These are phyloP conservation scores for Meloe dianella DNA, from an alignment of 2,888 invertebrate genomes.

Conservation along the genomic window DNA sequence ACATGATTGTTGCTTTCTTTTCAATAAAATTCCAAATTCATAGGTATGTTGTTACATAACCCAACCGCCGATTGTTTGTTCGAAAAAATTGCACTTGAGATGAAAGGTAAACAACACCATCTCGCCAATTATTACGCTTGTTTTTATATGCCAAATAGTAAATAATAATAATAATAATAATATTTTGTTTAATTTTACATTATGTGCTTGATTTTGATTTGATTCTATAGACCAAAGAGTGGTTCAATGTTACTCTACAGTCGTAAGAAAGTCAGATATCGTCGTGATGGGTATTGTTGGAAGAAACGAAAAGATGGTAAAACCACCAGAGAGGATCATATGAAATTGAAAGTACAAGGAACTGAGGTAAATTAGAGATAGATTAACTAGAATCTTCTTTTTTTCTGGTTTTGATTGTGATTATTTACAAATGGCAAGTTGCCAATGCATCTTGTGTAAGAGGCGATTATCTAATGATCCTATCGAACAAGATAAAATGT, in stretches of 20 bases:
- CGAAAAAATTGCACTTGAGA: slow-evolving; percentile 41
- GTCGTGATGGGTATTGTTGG: slow-evolving; percentile 98
- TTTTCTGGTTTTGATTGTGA: not conserved
- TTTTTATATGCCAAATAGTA: slow-evolving; percentile 21
- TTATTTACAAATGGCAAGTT: not conserved
- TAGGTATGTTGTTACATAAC: not conserved
- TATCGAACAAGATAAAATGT: slow-evolving; percentile 39
- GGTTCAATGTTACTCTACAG: slow-evolving; percentile 97
- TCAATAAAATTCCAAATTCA: slow-evolving; percentile 5
- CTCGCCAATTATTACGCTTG: slow-evolving; percentile 35
- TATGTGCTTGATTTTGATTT: not conserved
- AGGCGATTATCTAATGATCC: slow-evolving; percentile 28
- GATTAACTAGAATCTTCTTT: not conserved
- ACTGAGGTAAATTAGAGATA: slow-evolving; percentile 74
- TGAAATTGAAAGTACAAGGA: slow-evolving; percentile 98
- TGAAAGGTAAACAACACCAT: slow-evolving; percentile 37
- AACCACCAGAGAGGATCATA: slow-evolving; percentile 97
- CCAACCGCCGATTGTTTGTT: slow-evolving; percentile 34
- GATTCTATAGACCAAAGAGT: slow-evolving; percentile 83
- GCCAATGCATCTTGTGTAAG: not conserved
- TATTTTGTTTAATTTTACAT: not conserved
- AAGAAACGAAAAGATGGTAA: slow-evolving; percentile 98
- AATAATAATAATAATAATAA: not conserved
- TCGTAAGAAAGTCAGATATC: slow-evolving; percentile 92
- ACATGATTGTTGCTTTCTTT: not conserved